Evolutionary conservation across 2,797 vertebrate genomes (phyloP), one percentile per base, ranked within the genome.

Genomic region (Ibycter americanus): DNA sequence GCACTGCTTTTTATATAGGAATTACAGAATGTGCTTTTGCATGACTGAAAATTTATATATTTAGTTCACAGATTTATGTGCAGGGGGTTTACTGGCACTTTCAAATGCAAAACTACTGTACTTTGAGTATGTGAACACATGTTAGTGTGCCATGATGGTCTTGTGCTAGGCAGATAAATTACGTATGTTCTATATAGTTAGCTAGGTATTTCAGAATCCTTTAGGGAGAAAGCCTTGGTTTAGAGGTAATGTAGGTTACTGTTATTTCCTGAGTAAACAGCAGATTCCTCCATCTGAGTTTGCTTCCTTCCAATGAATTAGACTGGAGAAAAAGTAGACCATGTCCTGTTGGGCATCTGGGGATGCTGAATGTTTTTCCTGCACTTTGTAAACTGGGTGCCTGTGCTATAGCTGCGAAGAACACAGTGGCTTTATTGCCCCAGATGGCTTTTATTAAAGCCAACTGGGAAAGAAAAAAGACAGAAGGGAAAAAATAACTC

Each of bases 1-100:
- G 87, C 42, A 15, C 81, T 70, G 74, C 85, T 90, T 97, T 96
- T 94, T 96, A 95, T 91, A 78, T 22, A 38, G 93, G 79, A 94
- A 93, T 96, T 95, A 91, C 29, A 4, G 74, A 94, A 87, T 80
- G 89, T 79, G 94, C 58, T 93, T 96, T 87, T 81, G 80, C 87
- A 58, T 68, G 47, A 42, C 90, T 71, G 54, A 70, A 80, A 83
- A 95, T 95, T 65, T 83, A 90, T 90, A 15, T 55, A 44, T 87
- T 92, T 71, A 62, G 36, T 77, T 91, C 70, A 19, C 9, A 78
- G 80, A 85, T 88, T 89, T 84, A 91, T 59, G 18, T 8, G 63
- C 36, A 59, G 52, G 44, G 9, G 19, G 80, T 95, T 71, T 25
- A 52, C 38, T 63, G 71, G 46, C 32, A 23, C 71, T 65, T 74